Percentiles rank a stretch among this genome's conserved stretches.
Conservation (phyloP, 2,113 vertebrate genomes). For the Oncorhynchus keta region DNA sequence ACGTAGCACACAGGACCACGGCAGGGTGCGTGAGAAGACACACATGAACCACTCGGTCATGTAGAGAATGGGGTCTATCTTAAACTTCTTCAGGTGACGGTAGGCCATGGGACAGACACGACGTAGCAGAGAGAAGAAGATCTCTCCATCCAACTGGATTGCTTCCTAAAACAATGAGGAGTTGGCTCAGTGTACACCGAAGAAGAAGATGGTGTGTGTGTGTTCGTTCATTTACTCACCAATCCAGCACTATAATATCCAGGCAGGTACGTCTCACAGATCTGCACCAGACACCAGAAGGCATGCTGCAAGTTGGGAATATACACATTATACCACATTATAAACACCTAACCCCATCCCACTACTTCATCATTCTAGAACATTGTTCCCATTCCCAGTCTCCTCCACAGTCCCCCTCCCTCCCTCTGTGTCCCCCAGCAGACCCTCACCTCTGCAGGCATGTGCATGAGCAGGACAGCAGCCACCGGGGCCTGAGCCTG, state of each 20-base stretch:
- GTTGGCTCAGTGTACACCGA: background rate
- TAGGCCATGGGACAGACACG: constrained; percentile 85
- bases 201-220: background rate
- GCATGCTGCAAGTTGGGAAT: constrained; percentile 78
- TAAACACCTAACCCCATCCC: background rate
- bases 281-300: constrained; percentile 93
- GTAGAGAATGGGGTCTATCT: constrained; percentile 91
- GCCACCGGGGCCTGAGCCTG: constrained; percentile 91
- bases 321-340: background rate
- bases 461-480: constrained; percentile 90
- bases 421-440: background rate
- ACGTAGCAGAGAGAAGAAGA: constrained; percentile 85
- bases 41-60: constrained; percentile 98
- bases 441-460: constrained; percentile 86
- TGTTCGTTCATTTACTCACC: constrained; percentile 74
- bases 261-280: constrained; percentile 89
- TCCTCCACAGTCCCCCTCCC: background rate
- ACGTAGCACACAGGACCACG: constrained; percentile 85
- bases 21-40: constrained; percentile 88
- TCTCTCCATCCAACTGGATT: constrained; percentile 90
- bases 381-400: background rate
- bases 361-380: background rate
- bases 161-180: constrained; percentile 75
- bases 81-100: constrained; percentile 87
- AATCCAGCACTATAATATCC: constrained; percentile 92